A percentile compares a stretch with the other conserved stretches of the same genome.
These are phyloP conservation scores for Sitobion miscanthi DNA, from an alignment of 1,140 invertebrate genomes.

Conservation along the genomic window DNA sequence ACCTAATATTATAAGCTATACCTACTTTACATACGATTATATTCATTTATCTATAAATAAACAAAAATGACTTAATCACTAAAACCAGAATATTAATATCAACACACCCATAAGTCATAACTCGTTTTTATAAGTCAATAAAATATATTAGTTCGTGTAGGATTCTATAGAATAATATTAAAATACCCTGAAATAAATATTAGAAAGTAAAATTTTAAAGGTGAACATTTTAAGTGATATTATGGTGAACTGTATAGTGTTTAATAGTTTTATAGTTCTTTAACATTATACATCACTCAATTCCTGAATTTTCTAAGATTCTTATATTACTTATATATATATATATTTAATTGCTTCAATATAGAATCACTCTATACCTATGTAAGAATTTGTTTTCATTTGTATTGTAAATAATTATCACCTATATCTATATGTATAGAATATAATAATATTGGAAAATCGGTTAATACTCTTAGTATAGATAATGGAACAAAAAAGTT, in stretches of 20 bases:
- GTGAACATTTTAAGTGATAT: background rate
- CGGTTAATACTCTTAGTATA: background rate
- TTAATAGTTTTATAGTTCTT: background rate
- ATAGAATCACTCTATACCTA: background rate
- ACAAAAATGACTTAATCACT: background rate
- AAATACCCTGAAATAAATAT: background rate
- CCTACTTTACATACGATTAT: background rate
- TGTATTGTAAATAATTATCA: background rate
- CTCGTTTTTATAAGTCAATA: background rate
- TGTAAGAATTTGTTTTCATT: background rate
- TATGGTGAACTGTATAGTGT: background rate
- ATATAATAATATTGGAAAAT: background rate
- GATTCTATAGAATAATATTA: constrained; percentile 20
- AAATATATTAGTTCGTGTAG: background rate
- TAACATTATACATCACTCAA: background rate
- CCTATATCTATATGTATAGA: background rate
- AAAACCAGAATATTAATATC: background rate
- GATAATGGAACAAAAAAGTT: background rate
- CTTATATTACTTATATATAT: background rate
- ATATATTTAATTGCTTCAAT: background rate
- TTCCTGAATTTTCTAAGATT: background rate
- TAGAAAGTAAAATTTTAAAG: background rate
- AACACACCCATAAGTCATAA: background rate
- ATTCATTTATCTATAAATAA: background rate
- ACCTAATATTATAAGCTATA: background rate